Evolutionary conservation across 1,140 invertebrate species (phyloP).

Genomic region (Planococcus citri): DNA sequence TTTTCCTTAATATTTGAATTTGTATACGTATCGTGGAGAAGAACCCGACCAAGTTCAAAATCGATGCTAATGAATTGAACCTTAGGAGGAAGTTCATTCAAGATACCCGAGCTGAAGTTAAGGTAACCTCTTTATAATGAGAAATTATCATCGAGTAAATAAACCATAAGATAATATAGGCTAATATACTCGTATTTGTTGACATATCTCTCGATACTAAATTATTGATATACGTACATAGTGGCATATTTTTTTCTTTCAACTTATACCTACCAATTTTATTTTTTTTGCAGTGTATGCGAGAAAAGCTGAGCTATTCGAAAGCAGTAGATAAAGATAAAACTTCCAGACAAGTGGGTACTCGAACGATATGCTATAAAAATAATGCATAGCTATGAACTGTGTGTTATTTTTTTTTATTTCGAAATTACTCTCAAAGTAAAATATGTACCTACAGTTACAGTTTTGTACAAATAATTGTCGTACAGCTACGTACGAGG

Average conservation of each 20-base stretch:
- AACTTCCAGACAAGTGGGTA: slow-evolving; percentile 52
- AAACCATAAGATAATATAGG: no score
- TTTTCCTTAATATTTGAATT: slow-evolving; percentile 28
- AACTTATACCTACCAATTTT: slow-evolving; percentile 23
- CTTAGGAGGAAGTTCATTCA: slow-evolving; percentile 76
- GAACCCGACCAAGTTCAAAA: slow-evolving; percentile 86
- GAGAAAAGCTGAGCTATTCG: slow-evolving; percentile 77
- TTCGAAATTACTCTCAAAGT: no score
- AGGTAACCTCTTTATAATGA: slow-evolving; percentile 44
- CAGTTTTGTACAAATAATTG: no score
- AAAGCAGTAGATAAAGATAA: slow-evolving; percentile 61
- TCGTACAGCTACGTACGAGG: no score
- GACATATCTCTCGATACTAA: neutral
- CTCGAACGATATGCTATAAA: no score
- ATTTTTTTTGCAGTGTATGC: slow-evolving; percentile 58
- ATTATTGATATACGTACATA: slow-evolving; percentile 19
- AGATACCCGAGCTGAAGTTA: slow-evolving; percentile 77
- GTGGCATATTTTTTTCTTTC: slow-evolving; percentile 17
- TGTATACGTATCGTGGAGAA: slow-evolving; percentile 79
- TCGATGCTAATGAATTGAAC: slow-evolving; percentile 77
- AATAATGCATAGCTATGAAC: neutral
- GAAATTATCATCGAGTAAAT: slow-evolving; percentile 11
- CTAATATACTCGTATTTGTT: no score
- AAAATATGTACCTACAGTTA: no score
- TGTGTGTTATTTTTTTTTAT: no score